A percentile compares a stretch with the other conserved stretches of the same genome.
Conservation (phyloP, 2,888 invertebrate genomes). For the Marronus borbonicus region DNA sequence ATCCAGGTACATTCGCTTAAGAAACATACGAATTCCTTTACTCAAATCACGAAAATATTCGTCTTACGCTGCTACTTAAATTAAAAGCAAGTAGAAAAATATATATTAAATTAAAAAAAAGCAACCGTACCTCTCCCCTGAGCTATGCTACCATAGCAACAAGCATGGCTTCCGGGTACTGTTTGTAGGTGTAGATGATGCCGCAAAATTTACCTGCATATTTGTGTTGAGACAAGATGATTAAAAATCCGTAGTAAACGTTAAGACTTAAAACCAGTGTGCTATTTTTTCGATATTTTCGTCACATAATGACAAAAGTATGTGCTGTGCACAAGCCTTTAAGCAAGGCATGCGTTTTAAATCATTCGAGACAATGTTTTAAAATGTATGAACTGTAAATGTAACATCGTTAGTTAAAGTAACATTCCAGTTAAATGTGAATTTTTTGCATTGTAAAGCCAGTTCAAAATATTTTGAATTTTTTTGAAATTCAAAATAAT, state of each 20-base stretch:
- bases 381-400: slow-evolving; percentile 26
- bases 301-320: slow-evolving; percentile 52
- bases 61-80: slow-evolving; percentile 16
- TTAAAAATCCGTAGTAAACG: slow-evolving; percentile 31
- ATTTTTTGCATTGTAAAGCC: background rate
- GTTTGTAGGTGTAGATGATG: slow-evolving; percentile 12
- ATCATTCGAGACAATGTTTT: slow-evolving; percentile 27
- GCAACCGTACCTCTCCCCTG: slow-evolving; percentile 12
- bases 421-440: background rate
- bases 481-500: no score
- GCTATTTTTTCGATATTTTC: slow-evolving; percentile 29
- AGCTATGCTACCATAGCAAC: slow-evolving; percentile 26
- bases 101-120: background rate
- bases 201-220: slow-evolving; percentile 22
- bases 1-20: background rate
- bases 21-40: background rate
- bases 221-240: slow-evolving; percentile 23
- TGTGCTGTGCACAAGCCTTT: slow-evolving; percentile 57
- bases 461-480: no score
- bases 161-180: slow-evolving; percentile 32
- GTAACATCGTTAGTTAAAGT: slow-evolving; percentile 15
- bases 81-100: background rate
- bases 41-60: slow-evolving; percentile 25
- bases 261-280: slow-evolving; percentile 43
- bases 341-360: slow-evolving; percentile 23